These are phyloP conservation scores for Hypanus sabinus DNA, from an alignment of 2,113 vertebrate genomes.

Conservation along the genomic window DNA sequence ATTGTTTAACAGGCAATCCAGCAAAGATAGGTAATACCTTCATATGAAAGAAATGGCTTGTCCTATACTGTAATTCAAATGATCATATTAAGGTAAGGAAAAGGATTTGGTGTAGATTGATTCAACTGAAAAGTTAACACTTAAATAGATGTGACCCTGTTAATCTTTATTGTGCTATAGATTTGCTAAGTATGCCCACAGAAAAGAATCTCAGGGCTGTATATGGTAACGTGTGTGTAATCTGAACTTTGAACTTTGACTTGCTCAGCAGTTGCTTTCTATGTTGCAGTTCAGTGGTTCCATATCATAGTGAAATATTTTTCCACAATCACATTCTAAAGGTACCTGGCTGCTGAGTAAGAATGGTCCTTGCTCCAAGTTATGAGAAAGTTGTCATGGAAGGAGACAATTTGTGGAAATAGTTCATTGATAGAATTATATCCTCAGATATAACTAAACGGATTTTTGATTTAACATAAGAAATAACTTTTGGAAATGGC, in stretches of 20 bases:
- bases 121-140: neutral
- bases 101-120: neutral
- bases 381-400: neutral
- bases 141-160: neutral
- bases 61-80: slow-evolving; percentile 13
- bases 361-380: neutral
- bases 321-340: neutral
- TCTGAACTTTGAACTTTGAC: too few species aligned
- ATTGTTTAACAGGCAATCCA: neutral
- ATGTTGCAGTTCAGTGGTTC: neutral
- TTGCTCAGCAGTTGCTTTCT: neutral
- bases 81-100: neutral
- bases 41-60: neutral
- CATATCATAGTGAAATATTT: neutral
- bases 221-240: too few species aligned
- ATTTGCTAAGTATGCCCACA: too few species aligned
- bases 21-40: neutral
- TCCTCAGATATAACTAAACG: neutral
- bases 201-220: too few species aligned
- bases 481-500: neutral
- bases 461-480: neutral
- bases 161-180: too few species aligned
- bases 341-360: neutral
- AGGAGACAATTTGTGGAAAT: neutral
- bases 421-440: neutral